Evolutionary conservation across 2,888 invertebrate species (phyloP), one percentile per base, ranked within the genome.

Genomic region (Clunio marinus): DNA sequence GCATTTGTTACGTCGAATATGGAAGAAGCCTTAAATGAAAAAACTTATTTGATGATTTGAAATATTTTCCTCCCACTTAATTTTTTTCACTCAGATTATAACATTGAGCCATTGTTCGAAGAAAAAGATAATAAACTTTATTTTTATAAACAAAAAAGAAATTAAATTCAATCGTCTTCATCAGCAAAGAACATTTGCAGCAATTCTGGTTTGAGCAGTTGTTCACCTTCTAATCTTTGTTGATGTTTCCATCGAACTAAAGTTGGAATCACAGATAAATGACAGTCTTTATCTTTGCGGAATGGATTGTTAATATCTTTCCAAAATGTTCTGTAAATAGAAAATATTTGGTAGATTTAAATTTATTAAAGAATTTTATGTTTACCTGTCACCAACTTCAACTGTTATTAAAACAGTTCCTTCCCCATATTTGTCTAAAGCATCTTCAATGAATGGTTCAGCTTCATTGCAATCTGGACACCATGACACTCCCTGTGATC

Each of bases 401-500:
- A 91, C 89, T 74, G 84, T 82, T 10, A 86, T 82, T 74, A 90
- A 87, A 69, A 84, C 81, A 0, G 84, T 76, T 70, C 83, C 81
- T 13, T 84, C 79, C 1, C 84, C 80, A 25, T 70, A 70, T 60
- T 80, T 81, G 70, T 76, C 75, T 7, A 91, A 74, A 70, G 83
- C 87, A 67, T 83, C 79, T 72, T 86, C 83, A 32, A 92, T 83
- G 17, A 86, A 79, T 17, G 91, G 91, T 75, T 88, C 86, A 70
- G 91, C 92, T 77, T 81, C 81, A 8, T 87, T 87, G 77, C 94
- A 94, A 77, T 94, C 94, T 0, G 88, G 84, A 75, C 94, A 94
- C 94, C 94, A 95, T 22, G 51, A 51, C 17, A 22, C 22, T 22
- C 51, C 51, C 51, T 51, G 22, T 2, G 22, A 51, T 76, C 91